phyloP scores from a whole-genome alignment of 92 coral and sea anemone species.

The Phenganax marumi region DNA sequence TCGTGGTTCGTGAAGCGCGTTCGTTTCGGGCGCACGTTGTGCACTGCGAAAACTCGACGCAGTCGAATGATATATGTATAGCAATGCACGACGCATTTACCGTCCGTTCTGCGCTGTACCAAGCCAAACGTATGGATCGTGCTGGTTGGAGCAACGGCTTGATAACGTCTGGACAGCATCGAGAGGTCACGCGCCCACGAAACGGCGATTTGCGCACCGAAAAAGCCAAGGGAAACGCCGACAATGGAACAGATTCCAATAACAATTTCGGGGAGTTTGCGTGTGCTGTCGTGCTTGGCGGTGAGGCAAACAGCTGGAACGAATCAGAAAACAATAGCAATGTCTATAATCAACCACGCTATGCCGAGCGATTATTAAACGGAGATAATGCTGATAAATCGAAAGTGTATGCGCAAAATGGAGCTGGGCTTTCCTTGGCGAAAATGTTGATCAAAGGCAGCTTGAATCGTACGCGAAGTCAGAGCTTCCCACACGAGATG shows the following conservation, averaged over 20 bases:
- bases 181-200: not conserved
- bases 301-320: not conserved
- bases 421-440: conserved; percentile 1
- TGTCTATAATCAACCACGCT: conserved; percentile 1
- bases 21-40: conserved; percentile 86
- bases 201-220: not conserved
- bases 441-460: not conserved
- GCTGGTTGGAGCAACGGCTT: conserved; percentile 50
- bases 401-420: not conserved
- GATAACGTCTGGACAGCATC: not conserved
- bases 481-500: conserved; percentile 2
- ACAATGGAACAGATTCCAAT: conserved; percentile 7
- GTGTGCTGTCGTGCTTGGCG: not conserved
- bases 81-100: conserved; percentile 75
- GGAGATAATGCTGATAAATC: not conserved
- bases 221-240: not conserved
- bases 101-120: conserved; percentile 72
- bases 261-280: conserved; percentile 26
- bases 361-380: conserved; percentile 5
- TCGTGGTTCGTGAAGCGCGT: conserved; percentile 70
- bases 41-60: conserved; percentile 73
- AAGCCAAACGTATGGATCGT: conserved; percentile 72
- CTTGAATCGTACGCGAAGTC: conserved; percentile 12
- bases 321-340: conserved; percentile 4
- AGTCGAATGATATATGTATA: conserved; percentile 81